These are phyloP conservation scores for Xerus inauris DNA, from an alignment of 2,113 vertebrate genomes.

Conservation along the genomic window DNA sequence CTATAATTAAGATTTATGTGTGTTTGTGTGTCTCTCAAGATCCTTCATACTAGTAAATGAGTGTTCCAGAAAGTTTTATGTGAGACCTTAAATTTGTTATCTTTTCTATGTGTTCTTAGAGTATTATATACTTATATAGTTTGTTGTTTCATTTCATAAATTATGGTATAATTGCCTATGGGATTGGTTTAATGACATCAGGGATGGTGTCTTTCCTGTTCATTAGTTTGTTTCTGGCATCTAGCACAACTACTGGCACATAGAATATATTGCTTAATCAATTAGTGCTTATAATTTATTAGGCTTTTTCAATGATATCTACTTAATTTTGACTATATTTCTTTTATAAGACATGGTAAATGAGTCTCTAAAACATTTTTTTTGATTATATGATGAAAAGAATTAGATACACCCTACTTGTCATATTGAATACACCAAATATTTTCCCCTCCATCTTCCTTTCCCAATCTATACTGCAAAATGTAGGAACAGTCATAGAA, in stretches of 20 bases:
- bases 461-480: neutral
- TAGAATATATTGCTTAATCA: neutral
- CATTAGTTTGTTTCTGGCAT: neutral
- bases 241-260: neutral
- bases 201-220: neutral
- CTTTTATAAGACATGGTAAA: neutral
- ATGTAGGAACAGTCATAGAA: neutral
- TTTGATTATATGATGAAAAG: neutral
- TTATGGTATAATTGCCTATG: neutral
- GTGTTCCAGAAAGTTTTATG: neutral
- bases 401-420: neutral
- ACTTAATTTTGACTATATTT: conserved; percentile 36
- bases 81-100: neutral
- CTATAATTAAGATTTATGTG: neutral
- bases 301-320: neutral
- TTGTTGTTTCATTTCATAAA: neutral
- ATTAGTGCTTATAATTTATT: neutral
- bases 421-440: neutral
- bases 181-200: neutral
- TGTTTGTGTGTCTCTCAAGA: neutral
- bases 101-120: neutral
- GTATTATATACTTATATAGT: neutral
- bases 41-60: neutral
- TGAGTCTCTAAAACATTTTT: neutral
- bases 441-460: neutral